Evolutionary conservation across 2,113 vertebrate species (phyloP).

Genomic region (Diadophis punctatus): DNA sequence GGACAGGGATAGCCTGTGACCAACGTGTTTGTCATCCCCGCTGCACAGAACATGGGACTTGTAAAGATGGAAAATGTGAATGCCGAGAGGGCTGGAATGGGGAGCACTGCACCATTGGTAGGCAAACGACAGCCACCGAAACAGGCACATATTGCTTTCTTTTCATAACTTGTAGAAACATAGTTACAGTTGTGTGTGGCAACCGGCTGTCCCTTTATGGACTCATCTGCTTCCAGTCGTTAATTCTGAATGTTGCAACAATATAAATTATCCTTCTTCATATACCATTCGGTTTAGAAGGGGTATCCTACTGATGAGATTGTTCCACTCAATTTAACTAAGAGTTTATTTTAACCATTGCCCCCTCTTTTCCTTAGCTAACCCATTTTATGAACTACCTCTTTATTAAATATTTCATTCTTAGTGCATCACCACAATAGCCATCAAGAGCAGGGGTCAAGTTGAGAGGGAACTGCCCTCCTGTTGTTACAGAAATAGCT

Average conservation of each 20-base stretch:
- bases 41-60: constrained; percentile 97
- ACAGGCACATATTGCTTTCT: constrained; percentile 85
- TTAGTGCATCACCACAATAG: constrained; percentile 8
- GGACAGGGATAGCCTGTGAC: constrained; percentile 93
- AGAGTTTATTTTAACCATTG: constrained; percentile 35
- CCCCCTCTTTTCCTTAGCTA: background rate
- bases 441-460: constrained; percentile 32
- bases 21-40: constrained; percentile 97
- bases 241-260: constrained; percentile 34
- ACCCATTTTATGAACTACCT: constrained; percentile 18
- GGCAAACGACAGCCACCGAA: constrained; percentile 83
- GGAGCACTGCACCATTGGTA: constrained; percentile 99
- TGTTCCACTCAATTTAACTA: constrained; percentile 36
- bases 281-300: background rate
- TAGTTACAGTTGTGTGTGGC: constrained; percentile 72
- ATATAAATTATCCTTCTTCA: constrained; percentile 2
- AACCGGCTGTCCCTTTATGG: constrained; percentile 75
- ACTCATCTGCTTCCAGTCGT: constrained; percentile 51
- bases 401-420: constrained; percentile 16
- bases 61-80: constrained; percentile 99
- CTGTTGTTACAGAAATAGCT: constrained; percentile 30
- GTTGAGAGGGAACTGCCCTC: constrained; percentile 15
- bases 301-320: fast-evolving
- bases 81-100: constrained; percentile 99
- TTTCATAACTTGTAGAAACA: constrained; percentile 82